A percentile compares a stretch with the other conserved stretches of the same genome.
These are phyloP conservation scores for Epinephelus moara DNA, from an alignment of 2,113 vertebrate genomes.

Conservation along the genomic window DNA sequence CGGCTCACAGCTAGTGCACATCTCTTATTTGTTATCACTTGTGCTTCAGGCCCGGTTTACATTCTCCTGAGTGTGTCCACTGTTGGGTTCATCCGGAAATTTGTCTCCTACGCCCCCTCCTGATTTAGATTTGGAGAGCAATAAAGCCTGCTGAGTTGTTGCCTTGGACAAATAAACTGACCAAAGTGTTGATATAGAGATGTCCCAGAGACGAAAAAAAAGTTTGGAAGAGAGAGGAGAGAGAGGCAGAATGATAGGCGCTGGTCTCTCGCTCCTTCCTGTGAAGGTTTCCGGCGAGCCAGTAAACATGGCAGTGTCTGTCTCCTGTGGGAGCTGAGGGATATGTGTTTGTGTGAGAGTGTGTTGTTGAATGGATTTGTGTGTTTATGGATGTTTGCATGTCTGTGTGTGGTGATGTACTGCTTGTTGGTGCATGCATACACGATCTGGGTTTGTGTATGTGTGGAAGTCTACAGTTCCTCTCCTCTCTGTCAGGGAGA, in stretches of 20 bases:
- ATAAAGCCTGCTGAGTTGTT: slow-evolving; percentile 92
- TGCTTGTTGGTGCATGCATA: slow-evolving; percentile 62
- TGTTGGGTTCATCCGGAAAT: slow-evolving; percentile 79
- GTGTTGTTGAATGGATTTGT: slow-evolving; percentile 65
- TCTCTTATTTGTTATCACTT: slow-evolving; percentile 84
- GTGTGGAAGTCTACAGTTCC: slow-evolving; percentile 85
- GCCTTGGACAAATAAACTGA: slow-evolving; percentile 93
- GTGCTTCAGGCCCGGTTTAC: slow-evolving; percentile 80
- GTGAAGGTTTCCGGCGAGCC: slow-evolving; percentile 91
- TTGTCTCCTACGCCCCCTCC: slow-evolving; percentile 67
- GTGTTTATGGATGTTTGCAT: slow-evolving; percentile 74
- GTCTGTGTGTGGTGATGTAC: slow-evolving; percentile 66
- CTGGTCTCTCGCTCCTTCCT: slow-evolving; percentile 76
- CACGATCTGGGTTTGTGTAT: slow-evolving; percentile 24
- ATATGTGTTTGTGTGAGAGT: slow-evolving; percentile 69
- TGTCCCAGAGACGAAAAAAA: slow-evolving; percentile 79
- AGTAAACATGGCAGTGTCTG: slow-evolving; percentile 94
- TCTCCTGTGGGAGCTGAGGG: slow-evolving; percentile 79
- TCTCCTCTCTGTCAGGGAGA: slow-evolving; percentile 79
- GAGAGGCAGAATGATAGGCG: slow-evolving; percentile 72
- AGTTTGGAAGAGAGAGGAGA: slow-evolving; percentile 72
- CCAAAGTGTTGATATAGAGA: slow-evolving; percentile 93
- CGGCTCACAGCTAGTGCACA: slow-evolving; percentile 68
- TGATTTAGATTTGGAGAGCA: slow-evolving; percentile 87
- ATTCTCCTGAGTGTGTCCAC: slow-evolving; percentile 79